Evolutionary conservation across 2,113 vertebrate species (phyloP).

Genomic region (Brachypteracias leptosomus): DNA sequence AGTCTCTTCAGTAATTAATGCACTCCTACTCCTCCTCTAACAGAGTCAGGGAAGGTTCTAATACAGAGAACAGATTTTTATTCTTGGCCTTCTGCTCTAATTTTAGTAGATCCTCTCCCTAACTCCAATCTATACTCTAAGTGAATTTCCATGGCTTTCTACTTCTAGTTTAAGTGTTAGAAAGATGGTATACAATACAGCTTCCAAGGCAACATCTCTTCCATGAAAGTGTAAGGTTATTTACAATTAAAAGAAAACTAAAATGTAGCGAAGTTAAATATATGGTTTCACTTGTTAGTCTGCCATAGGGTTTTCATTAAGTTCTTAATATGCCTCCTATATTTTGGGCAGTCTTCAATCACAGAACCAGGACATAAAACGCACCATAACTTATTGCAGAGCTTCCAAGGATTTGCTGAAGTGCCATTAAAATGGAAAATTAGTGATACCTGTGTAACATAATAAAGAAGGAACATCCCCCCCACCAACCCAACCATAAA

Average conservation of each 20-base stretch:
- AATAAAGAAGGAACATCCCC: background rate
- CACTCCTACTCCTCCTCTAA: background rate
- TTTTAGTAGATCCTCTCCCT: background rate
- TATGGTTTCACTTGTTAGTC: background rate
- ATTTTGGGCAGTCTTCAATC: background rate
- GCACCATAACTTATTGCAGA: background rate
- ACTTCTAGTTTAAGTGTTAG: background rate
- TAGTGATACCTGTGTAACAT: background rate
- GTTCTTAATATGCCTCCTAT: background rate
- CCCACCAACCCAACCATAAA: background rate
- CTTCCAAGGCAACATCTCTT: background rate
- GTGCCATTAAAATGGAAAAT: background rate
- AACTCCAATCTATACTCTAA: background rate
- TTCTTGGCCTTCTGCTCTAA: background rate
- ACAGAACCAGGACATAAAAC: background rate
- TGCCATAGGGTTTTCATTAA: background rate
- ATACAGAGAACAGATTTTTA: background rate
- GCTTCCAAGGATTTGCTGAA: rapidly evolving
- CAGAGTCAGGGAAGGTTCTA: background rate
- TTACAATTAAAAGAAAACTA: background rate
- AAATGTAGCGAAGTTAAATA: background rate
- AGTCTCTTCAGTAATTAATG: background rate
- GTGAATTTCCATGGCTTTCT: background rate
- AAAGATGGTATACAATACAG: background rate
- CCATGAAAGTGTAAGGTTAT: background rate